phyloP scores from a whole-genome alignment of 1,140 invertebrate species.

The Laupala kohalensis region DNA sequence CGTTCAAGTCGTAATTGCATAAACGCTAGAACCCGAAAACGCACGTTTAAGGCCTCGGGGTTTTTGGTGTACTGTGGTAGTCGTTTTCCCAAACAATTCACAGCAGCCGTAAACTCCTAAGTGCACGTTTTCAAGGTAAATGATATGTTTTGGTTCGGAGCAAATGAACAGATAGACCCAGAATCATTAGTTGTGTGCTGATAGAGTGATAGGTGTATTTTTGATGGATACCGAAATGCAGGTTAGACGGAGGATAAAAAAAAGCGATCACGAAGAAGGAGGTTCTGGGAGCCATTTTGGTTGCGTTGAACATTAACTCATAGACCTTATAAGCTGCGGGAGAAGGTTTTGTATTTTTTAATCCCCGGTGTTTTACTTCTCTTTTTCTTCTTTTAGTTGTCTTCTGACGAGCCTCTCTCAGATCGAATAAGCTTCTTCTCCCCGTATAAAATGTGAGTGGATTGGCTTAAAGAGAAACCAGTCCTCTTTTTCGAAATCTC shows the following conservation, averaged over 20 bases:
- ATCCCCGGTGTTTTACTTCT: neutral
- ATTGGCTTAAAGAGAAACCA: slow-evolving; percentile 8
- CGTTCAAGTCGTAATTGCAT: neutral
- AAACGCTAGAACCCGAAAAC: neutral
- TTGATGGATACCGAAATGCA: slow-evolving; percentile 3
- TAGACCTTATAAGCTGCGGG: neutral
- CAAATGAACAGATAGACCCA: neutral
- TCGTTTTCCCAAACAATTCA: neutral
- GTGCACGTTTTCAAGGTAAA: neutral
- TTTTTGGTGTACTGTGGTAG: neutral
- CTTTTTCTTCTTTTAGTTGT: neutral
- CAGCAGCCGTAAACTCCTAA: neutral
- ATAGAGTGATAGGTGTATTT: slow-evolving; percentile 9
- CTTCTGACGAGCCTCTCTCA: neutral
- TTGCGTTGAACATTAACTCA: neutral
- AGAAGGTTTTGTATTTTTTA: neutral
- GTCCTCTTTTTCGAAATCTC: slow-evolving; percentile 7
- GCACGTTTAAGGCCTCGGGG: neutral
- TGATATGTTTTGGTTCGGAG: neutral
- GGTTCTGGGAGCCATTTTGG: neutral
- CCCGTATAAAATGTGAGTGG: slow-evolving; percentile 4
- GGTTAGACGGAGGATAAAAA: neutral
- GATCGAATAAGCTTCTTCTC: neutral
- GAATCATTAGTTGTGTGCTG: neutral
- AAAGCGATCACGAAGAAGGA: neutral